Evolutionary conservation across 2,113 vertebrate genomes (phyloP), one percentile per base, ranked within the genome.

Genomic region (Cisticola juncidis): DNA sequence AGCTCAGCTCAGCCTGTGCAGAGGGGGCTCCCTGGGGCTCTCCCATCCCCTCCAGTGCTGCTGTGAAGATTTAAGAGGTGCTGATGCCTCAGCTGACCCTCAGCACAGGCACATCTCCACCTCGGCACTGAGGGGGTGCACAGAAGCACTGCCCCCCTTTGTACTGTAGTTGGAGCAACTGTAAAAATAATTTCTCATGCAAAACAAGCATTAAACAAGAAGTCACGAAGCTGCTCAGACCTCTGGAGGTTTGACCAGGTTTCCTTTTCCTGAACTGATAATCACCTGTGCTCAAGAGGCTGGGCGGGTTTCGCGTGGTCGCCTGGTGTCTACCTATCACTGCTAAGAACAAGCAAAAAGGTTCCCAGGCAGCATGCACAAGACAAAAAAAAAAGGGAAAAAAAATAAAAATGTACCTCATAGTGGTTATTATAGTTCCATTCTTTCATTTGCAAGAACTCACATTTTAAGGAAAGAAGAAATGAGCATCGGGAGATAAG

Each of bases 271-370:
- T 97, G 98, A 98, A 95, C 95, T 98, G 98, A 98, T 99, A 99
- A 99, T 99, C 99, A 99, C 99, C 99, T 99, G 99, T 99, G 98
- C 98, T 99, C 97, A 99, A 98, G 98, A 99, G 98, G 98, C 98
- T 98, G 98, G 99, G 98, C 72, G 98, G 99, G 98, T 98, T 99
- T 97, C 98, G 96, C 95, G 97, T 99, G 98, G 99, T 99, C 98
- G 98, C 99, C 98, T 99, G 98, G 98, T 98, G 98, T 98, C 99
- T 99, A 99, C 98, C 99, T 98, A 99, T 98, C 98, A 99, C 98
- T 99, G 98, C 99, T 99, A 99, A 99, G 98, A 98, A 98, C 98
- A 99, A 99, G 98, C 97, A 98, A 98, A 98, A 98, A 96, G 96
- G 97, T 98, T 99, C 98, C 98, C 98, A 98, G 98, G 98, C 99